phyloP scores from a whole-genome alignment of 2,113 vertebrate genomes.

The Sinocyclocheilus maitianheensis region DNA sequence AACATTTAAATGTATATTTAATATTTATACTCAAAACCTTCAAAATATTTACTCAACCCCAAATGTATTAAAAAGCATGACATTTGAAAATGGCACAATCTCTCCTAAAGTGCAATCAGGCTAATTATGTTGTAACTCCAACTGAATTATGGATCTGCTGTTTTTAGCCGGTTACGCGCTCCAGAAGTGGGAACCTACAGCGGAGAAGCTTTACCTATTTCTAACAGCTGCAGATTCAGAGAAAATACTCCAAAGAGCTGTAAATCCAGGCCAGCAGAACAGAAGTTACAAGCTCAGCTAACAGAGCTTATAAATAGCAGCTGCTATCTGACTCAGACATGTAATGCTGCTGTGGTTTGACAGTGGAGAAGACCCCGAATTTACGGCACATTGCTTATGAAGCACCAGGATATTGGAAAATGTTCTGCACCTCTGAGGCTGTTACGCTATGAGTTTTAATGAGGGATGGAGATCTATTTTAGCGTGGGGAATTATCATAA shows the following conservation, averaged over 20 bases:
- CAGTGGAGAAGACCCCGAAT: background rate
- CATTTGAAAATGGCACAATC: background rate
- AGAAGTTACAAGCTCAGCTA: conserved; percentile 40
- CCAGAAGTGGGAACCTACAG: background rate
- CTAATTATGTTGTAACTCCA: background rate
- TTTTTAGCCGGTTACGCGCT: background rate
- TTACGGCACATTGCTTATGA: conserved; percentile 12
- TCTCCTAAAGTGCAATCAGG: background rate
- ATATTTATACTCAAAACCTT: background rate
- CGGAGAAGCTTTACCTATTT: background rate
- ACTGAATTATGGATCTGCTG: background rate
- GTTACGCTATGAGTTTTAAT: background rate
- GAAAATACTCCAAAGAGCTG: conserved; percentile 37
- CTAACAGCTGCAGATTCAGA: conserved; percentile 25
- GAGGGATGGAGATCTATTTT: conserved; percentile 1
- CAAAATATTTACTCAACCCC: background rate
- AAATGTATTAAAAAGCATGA: background rate
- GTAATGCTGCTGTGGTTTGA: conserved; percentile 1
- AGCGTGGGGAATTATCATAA: background rate
- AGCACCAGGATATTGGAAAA: background rate
- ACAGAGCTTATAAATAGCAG: conserved; percentile 38
- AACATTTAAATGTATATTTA: background rate
- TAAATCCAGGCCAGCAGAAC: conserved; percentile 34
- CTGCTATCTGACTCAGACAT: conserved; percentile 33
- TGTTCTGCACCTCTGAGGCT: background rate